phyloP scores from a whole-genome alignment of 2,113 vertebrate genomes.

The Alouatta palliata region DNA sequence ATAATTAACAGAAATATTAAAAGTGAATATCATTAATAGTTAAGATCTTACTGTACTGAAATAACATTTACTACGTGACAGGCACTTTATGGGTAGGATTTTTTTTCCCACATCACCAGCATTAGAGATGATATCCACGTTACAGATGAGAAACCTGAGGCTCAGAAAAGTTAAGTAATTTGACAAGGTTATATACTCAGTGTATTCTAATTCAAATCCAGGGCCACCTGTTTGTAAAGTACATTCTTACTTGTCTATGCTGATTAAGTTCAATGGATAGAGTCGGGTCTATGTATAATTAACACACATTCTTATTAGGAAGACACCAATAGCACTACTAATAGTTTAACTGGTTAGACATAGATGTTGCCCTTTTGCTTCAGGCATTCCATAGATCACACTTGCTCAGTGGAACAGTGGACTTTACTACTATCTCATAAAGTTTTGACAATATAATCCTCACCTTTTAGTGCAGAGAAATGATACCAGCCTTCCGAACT shows the following conservation, averaged over 20 bases:
- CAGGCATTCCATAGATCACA: neutral
- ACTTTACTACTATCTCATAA: neutral
- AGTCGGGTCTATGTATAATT: neutral
- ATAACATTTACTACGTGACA: neutral
- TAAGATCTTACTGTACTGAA: neutral
- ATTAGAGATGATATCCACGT: neutral
- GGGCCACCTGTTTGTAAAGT: neutral
- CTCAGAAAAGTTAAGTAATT: neutral
- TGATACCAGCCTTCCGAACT: constrained; percentile 86
- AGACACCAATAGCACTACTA: neutral
- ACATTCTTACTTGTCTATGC: neutral
- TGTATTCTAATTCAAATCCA: neutral
- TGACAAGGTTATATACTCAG: neutral
- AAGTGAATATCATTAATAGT: neutral
- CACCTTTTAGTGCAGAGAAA: constrained; percentile 87
- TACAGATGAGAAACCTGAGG: neutral
- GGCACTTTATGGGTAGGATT: neutral
- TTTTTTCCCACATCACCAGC: neutral
- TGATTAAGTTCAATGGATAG: neutral
- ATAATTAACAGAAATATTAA: neutral
- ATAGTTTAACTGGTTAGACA: neutral
- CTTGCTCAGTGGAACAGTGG: neutral
- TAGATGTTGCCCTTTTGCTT: neutral
- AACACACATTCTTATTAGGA: neutral
- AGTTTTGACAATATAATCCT: neutral